Evolutionary conservation across 2,797 vertebrate genomes (phyloP).

Genomic region (Characodon lateralis): DNA sequence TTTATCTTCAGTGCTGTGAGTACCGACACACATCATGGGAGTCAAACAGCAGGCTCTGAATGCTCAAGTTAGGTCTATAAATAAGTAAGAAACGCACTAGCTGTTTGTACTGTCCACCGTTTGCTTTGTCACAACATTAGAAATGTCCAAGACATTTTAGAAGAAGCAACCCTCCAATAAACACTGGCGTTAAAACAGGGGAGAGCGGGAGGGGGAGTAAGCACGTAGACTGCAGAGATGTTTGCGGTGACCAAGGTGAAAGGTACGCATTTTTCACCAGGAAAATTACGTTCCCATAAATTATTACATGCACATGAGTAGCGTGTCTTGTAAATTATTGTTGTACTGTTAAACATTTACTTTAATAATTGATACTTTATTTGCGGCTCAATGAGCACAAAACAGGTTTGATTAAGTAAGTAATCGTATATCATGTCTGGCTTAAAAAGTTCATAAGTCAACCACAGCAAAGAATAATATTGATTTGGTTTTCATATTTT

Average conservation of each 20-base stretch:
- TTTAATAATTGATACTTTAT: neutral
- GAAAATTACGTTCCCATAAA: neutral
- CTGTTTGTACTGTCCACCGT: neutral
- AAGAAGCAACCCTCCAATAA: neutral
- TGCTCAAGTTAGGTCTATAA: neutral
- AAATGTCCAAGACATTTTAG: neutral
- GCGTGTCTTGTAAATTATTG: neutral
- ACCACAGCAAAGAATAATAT: neutral
- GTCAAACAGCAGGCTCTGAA: neutral
- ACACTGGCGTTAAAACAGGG: neutral
- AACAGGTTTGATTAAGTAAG: neutral
- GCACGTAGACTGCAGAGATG: neutral
- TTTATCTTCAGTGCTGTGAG: constrained; percentile 83
- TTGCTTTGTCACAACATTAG: neutral
- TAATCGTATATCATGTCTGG: neutral
- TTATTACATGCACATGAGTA: neutral
- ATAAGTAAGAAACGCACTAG: neutral
- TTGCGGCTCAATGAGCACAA: neutral
- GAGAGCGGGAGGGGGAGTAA: neutral
- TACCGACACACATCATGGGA: constrained; percentile 53
- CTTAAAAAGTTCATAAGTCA: neutral
- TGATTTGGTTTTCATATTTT: neutral
- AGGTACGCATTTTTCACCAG: neutral
- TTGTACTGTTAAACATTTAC: neutral
- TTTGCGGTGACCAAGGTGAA: neutral